Conservation (phyloP, 2,888 invertebrate species). For the Xanthostigma xanthostigma region DNA sequence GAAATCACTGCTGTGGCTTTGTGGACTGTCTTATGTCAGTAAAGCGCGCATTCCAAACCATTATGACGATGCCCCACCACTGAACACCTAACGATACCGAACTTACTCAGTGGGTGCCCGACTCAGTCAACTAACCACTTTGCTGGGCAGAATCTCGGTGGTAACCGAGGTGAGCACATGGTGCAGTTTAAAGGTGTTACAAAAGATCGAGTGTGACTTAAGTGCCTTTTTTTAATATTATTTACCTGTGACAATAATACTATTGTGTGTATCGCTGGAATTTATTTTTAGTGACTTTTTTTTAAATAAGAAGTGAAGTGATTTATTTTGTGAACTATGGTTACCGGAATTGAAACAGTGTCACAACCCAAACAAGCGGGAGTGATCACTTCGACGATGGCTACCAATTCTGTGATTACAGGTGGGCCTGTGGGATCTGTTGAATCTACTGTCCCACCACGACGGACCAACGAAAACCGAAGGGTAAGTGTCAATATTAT, state of each 20-base stretch:
- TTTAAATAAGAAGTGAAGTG: background rate
- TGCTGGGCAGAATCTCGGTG: too few relatives aligned
- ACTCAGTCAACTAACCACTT: too few relatives aligned
- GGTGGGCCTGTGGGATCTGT: background rate
- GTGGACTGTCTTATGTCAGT: too few relatives aligned
- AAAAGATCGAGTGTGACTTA: too few relatives aligned
- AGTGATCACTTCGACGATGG: constrained; percentile 5
- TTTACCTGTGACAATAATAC: too few relatives aligned
- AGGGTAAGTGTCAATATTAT: background rate
- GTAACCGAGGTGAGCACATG: too few relatives aligned
- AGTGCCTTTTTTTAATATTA: too few relatives aligned
- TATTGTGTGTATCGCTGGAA: background rate
- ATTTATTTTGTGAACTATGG: background rate
- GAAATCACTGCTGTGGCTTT: background rate
- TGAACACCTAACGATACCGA: too few relatives aligned
- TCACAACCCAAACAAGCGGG: constrained; percentile 1
- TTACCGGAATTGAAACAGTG: constrained; percentile 5
- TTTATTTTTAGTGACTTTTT: background rate
- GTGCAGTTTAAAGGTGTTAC: too few relatives aligned
- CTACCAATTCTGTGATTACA: background rate
- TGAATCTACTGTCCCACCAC: constrained; percentile 2
- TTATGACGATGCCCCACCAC: too few relatives aligned
- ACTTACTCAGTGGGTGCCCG: too few relatives aligned
- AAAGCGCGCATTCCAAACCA: too few relatives aligned
- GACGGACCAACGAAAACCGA: constrained; percentile 3